phyloP scores from a whole-genome alignment of 2,888 invertebrate species.

The Timema podura region DNA sequence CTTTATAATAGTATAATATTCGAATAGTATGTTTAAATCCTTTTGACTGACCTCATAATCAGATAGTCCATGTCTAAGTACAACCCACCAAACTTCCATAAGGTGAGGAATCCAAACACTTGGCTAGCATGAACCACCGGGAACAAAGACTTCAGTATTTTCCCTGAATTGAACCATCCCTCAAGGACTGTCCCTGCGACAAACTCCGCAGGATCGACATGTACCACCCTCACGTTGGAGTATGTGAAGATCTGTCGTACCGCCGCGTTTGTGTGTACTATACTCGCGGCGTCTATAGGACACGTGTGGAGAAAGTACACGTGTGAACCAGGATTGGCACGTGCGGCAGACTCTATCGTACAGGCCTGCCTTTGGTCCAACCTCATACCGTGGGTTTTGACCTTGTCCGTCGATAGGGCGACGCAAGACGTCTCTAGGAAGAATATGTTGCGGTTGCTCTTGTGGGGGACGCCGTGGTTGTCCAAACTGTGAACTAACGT shows the following conservation, averaged over 20 bases:
- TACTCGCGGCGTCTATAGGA: neutral
- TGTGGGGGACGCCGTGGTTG: no score
- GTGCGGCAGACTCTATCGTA: neutral
- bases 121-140: neutral
- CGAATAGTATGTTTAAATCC: no score
- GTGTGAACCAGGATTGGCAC: neutral
- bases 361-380: neutral
- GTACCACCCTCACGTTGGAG: neutral
- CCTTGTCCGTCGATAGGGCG: no score
- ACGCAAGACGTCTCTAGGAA: neutral
- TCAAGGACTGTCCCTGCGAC: neutral
- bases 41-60: neutral
- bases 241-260: neutral
- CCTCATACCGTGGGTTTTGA: no score
- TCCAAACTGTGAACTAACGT: no score
- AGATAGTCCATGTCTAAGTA: neutral
- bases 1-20: no score
- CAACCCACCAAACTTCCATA: neutral
- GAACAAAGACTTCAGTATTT: neutral
- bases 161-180: neutral
- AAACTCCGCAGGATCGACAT: neutral
- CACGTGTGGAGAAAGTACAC: neutral
- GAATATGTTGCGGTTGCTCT: neutral
- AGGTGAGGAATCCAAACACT: neutral
- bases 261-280: neutral